Base-by-base conservation (phyloP, 2,113 vertebrate genomes). In the Cygnus atratus region DNA sequence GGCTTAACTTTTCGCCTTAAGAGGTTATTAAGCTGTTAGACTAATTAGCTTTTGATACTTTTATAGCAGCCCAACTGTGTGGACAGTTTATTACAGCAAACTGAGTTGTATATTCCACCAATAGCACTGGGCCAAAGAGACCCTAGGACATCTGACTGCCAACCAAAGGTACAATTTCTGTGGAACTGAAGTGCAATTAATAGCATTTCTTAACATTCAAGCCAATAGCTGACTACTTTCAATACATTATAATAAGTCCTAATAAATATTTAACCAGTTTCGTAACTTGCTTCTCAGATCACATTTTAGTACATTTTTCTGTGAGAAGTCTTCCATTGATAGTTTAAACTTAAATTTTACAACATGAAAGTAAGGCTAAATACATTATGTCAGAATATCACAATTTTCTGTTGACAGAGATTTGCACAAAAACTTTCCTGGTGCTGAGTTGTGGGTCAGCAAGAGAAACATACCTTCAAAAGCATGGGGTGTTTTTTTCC, bases 141-240 rank as follows among this genome's bases (percentile, higher is more conserved):
- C 43, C 48, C 70, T 8, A 63, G 71, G 78, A 44, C 50, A 55
- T 41, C 46, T 67, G 54, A 44, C 44, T 84, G 76, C 57, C 90
- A 84, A 5, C 55, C 65, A 39, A 95, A 96, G 97, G 97, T 98
- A 97, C 41, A 5, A 9, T 50, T 75, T 65, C 39, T 85, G 26
- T 84, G 80, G 19, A 89, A 44, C 1, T 26, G 14, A 75, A 43
- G 14, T 35, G 14, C 10, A 52, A 80, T 11, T 11, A 71, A 12
- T 11, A 71, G 5, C 7, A 14, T 29, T 68, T 62, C 54, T 80
- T 70, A n/a, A 16, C 26, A 41, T 55, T 43, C 57, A 29, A 0
- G 31, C 58, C 7, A 46, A 1, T 37, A 13, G 17, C 33, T 95
- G 55, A 6, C 6, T 52, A 5, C 54, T 66, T 92, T 29, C 29